Percentiles rank a stretch among this genome's conserved stretches.
Conservation (phyloP, 1,140 invertebrate genomes). For the Drosophila repletoides region DNA sequence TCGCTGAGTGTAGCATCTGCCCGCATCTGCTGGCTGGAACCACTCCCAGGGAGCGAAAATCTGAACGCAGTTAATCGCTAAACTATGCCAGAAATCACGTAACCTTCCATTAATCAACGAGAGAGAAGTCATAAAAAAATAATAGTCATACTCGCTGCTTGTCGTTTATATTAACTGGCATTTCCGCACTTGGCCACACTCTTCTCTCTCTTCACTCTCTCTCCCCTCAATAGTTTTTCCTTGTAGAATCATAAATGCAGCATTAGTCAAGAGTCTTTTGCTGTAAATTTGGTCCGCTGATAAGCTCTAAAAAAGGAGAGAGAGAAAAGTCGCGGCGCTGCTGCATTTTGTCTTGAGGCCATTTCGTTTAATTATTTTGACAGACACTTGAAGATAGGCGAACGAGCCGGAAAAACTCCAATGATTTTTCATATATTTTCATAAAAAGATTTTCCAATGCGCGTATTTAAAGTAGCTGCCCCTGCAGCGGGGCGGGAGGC, state of each 20-base stretch:
- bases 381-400: constrained; percentile 62
- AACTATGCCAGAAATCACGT: constrained; percentile 79
- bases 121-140: constrained; percentile 56
- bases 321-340: too few species aligned
- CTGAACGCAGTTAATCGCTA: constrained; percentile 52
- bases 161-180: constrained; percentile 61
- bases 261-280: constrained; percentile 75
- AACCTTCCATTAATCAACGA: constrained; percentile 70
- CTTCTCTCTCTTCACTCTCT: not conserved
- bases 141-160: constrained; percentile 29
- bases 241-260: constrained; percentile 51
- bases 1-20: too few species aligned
- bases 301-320: constrained; percentile 66
- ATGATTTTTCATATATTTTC: constrained; percentile 74
- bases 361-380: constrained; percentile 78
- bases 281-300: constrained; percentile 33
- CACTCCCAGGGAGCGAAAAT: constrained; percentile 10
- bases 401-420: constrained; percentile 15
- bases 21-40: constrained; percentile 7
- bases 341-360: constrained; percentile 68
- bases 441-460: constrained; percentile 38
- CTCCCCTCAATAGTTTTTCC: not conserved
- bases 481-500: not conserved
- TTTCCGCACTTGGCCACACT: constrained; percentile 58
- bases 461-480: constrained; percentile 39